Evolutionary conservation across 2,113 vertebrate species (phyloP).

Genomic region (Xyrauchen texanus): DNA sequence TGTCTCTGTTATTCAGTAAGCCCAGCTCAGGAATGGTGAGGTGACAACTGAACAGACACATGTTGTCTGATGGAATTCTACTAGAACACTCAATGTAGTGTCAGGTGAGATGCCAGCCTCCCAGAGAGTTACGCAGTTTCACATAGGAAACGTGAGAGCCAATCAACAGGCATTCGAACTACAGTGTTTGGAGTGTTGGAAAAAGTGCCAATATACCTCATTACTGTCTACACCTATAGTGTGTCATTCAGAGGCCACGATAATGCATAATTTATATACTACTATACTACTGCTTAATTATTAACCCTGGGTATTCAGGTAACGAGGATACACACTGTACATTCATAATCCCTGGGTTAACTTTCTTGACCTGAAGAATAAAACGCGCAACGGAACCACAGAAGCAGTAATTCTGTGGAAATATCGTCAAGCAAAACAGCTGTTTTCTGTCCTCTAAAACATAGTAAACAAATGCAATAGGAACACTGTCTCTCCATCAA

Average conservation of each 20-base stretch:
- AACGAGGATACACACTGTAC: too few species aligned
- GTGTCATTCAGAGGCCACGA: background rate
- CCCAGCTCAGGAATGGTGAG: slow-evolving; percentile 11
- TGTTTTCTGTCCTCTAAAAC: too few species aligned
- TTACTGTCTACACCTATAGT: background rate
- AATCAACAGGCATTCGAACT: background rate
- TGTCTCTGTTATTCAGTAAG: slow-evolving; percentile 27
- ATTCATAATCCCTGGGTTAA: too few species aligned
- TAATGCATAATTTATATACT: background rate
- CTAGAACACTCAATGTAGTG: slow-evolving; percentile 8
- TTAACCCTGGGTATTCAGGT: too few species aligned
- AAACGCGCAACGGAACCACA: too few species aligned
- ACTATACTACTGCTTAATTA: background rate
- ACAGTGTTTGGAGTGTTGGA: too few species aligned
- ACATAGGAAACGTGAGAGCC: background rate
- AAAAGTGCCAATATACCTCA: background rate
- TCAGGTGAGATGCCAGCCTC: slow-evolving; percentile 1
- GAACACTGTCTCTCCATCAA: too few species aligned
- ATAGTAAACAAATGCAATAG: too few species aligned
- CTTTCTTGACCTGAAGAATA: too few species aligned
- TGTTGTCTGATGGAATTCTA: slow-evolving; percentile 15
- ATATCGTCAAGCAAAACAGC: too few species aligned
- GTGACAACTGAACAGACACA: slow-evolving; percentile 27
- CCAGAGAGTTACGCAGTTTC: background rate
- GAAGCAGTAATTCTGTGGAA: too few species aligned